Evolutionary conservation across 2,888 invertebrate genomes (phyloP).

Genomic region (Drosophila tripunctata): DNA sequence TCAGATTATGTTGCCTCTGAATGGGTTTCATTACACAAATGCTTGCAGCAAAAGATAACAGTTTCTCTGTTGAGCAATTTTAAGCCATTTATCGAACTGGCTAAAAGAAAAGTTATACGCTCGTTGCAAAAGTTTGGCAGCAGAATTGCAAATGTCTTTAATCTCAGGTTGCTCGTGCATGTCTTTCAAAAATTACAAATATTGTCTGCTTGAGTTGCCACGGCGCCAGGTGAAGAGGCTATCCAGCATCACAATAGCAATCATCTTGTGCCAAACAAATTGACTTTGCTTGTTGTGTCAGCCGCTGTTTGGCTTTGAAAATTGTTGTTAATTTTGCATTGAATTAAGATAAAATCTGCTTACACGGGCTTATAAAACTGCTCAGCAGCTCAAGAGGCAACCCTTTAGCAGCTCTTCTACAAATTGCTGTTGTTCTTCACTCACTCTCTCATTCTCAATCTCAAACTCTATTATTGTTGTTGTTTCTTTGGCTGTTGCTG

Average conservation of each 20-base stretch:
- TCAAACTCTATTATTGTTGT: slow-evolving; percentile 31
- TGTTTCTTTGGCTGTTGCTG: slow-evolving; percentile 24
- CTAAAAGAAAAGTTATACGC: not conserved
- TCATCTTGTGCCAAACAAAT: slow-evolving; percentile 50
- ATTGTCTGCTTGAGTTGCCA: not conserved
- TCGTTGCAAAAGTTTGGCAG: not conserved
- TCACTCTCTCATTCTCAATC: slow-evolving; percentile 24
- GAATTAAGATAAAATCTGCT: slow-evolving; percentile 81
- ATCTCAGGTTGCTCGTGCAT: slow-evolving; percentile 11
- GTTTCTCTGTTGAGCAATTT: not conserved
- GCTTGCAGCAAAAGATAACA: not conserved
- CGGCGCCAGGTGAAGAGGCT: slow-evolving; percentile 13
- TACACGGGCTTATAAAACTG: slow-evolving; percentile 77
- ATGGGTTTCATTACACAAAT: not conserved
- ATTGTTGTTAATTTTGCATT: slow-evolving; percentile 80
- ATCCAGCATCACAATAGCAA: slow-evolving; percentile 28
- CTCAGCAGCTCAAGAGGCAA: slow-evolving; percentile 32
- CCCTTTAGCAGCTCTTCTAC: slow-evolving; percentile 46
- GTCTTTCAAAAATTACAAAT: not conserved
- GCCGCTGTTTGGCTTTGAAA: slow-evolving; percentile 65
- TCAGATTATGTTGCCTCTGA: not conserved
- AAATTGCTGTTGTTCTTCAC: slow-evolving; percentile 37
- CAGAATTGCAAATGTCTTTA: not conserved
- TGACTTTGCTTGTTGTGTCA: slow-evolving; percentile 71
- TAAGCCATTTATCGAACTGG: not conserved